Evolutionary conservation across 2,797 vertebrate genomes (phyloP).

Genomic region (Neosalanx taihuensis): DNA sequence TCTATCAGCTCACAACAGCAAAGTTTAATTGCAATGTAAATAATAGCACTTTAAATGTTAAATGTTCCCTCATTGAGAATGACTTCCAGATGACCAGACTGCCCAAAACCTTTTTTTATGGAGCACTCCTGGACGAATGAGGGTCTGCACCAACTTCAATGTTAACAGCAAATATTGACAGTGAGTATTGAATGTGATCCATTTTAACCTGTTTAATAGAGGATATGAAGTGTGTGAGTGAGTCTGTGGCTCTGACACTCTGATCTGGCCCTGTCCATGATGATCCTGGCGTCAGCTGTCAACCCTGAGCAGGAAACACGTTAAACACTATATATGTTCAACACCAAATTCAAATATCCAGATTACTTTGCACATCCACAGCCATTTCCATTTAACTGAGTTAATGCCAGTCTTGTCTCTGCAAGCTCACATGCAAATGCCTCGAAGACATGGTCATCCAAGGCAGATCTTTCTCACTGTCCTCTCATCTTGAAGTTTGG

Average conservation of each 20-base stretch:
- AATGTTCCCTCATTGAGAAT: too few species aligned
- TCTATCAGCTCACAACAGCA: background rate
- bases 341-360: too few species aligned
- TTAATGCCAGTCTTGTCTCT: background rate
- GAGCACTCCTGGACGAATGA: too few species aligned
- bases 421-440: conserved; percentile 78
- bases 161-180: background rate
- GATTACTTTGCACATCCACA: background rate
- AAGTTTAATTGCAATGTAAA: background rate
- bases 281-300: conserved; percentile 82
- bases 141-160: background rate
- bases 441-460: conserved; percentile 86
- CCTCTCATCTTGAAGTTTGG: conserved; percentile 84
- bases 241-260: conserved; percentile 87
- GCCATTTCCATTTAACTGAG: background rate
- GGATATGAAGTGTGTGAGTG: conserved; percentile 83
- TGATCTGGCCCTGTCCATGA: conserved; percentile 82
- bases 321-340: background rate
- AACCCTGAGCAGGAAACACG: conserved; percentile 62
- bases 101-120: too few species aligned
- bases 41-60: background rate
- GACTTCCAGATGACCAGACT: too few species aligned
- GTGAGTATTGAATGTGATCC: background rate
- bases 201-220: conserved; percentile 79
- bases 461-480: conserved; percentile 84